Evolutionary conservation across 2,113 vertebrate genomes (phyloP), one percentile per base, ranked within the genome.

Genomic region (Eira barbara): DNA sequence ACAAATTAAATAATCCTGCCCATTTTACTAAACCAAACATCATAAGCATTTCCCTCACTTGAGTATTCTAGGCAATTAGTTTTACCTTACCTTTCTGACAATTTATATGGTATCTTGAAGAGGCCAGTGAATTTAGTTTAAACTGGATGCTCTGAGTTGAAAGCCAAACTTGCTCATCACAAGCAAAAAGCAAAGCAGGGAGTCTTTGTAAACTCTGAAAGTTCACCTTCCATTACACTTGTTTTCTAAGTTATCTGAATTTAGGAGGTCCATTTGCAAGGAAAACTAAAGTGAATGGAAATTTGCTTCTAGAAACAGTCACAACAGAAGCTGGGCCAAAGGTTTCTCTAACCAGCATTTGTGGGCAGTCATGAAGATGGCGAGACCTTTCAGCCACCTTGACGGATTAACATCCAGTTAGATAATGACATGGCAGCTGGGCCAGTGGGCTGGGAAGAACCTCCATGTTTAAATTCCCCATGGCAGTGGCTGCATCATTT

Each of bases 151-250:
- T 57, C 17, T 52, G 57, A 89, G n/a, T 92, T 71, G n/a, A 86
- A 92, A 61, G 71, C 3, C 57, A 47, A 78, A 78, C 15, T 31
- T 78, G 29, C 21, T 83, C 34, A 55, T 52, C 67, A 74, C 18
- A 81, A 91, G 12, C 55, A 9, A 84, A 81, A 94, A 92, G 63
- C 55, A 87, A 97, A 95, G 78, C 67, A 91, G 47, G 29, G 55
- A 55, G 63, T 49, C 49, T 95, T 74, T 73, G 52, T 86, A 55
- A 92, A 45, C 29, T 85, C 34, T 93, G 57, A 69, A 83, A 91
- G 42, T 15, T 81, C 45, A 90, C 47, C 20, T 93, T 95, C 67
- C 18, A 20, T 91, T 73, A 49, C 36, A 69, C 10, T 5, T 4
- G 29, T 83, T 94, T 67, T 87, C 76, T 63, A 79, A 92, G n/a